phyloP scores from a whole-genome alignment of 2,113 vertebrate genomes.

The Enhydra lutris region DNA sequence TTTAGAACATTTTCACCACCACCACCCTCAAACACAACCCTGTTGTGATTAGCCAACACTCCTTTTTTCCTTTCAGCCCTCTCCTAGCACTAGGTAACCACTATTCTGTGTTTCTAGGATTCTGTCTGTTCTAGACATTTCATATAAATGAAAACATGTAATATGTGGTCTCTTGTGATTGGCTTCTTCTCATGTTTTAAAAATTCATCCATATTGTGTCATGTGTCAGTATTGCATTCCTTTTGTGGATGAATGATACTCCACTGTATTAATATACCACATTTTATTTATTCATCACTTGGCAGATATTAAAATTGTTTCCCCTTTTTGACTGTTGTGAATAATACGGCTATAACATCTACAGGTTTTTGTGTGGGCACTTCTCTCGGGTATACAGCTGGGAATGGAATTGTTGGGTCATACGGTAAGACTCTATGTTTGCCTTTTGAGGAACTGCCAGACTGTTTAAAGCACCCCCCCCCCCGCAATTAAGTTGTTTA shows the following conservation, averaged over 20 bases:
- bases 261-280: background rate
- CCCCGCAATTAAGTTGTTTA: background rate
- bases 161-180: background rate
- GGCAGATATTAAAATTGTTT: background rate
- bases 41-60: background rate
- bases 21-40: background rate
- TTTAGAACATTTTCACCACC: background rate
- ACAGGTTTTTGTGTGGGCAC: background rate
- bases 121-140: background rate
- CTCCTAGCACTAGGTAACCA: background rate
- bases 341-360: background rate
- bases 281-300: background rate
- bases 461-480: background rate
- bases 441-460: conserved; percentile 15
- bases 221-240: background rate
- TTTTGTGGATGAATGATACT: conserved; percentile 32
- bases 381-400: background rate
- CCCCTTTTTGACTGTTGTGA: background rate
- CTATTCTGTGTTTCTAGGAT: background rate
- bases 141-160: background rate
- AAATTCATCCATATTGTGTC: background rate
- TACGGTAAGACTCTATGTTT: background rate
- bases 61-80: background rate
- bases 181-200: background rate
- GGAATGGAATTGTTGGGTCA: background rate